A percentile compares a stretch with the other conserved stretches of the same genome.
phyloP scores from a whole-genome alignment of 2,888 invertebrate species.

The Nomada fucata region DNA sequence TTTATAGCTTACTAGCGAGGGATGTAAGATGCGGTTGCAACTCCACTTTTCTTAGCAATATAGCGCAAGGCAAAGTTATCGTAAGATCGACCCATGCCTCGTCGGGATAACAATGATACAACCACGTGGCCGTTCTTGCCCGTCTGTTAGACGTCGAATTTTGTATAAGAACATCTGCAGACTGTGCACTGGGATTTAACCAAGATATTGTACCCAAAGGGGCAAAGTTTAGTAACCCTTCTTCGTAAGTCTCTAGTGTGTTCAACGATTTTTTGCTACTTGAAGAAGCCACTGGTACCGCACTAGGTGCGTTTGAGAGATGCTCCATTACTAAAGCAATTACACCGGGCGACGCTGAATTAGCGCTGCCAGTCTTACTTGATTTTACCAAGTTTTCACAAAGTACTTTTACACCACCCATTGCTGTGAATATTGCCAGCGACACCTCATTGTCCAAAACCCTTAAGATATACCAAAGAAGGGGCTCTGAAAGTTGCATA shows the following conservation, averaged over 20 bases:
- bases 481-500: slow-evolving; percentile 91
- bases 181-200: slow-evolving; percentile 93
- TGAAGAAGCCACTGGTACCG: slow-evolving; percentile 80
- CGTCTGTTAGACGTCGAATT: slow-evolving; percentile 92
- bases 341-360: slow-evolving; percentile 85
- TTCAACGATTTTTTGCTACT: slow-evolving; percentile 82
- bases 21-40: slow-evolving; percentile 94
- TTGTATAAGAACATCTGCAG: slow-evolving; percentile 94
- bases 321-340: slow-evolving; percentile 88
- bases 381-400: slow-evolving; percentile 90
- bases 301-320: slow-evolving; percentile 85
- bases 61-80: slow-evolving; percentile 94
- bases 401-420: slow-evolving; percentile 91
- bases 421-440: slow-evolving; percentile 90
- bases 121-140: slow-evolving; percentile 96
- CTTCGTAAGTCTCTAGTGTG: slow-evolving; percentile 87
- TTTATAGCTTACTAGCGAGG: slow-evolving; percentile 87
- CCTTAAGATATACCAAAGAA: slow-evolving; percentile 93
- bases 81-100: slow-evolving; percentile 95
- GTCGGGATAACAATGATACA: slow-evolving; percentile 96
- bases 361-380: slow-evolving; percentile 83
- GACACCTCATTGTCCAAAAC: slow-evolving; percentile 92
- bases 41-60: slow-evolving; percentile 94
- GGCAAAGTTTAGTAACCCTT: slow-evolving; percentile 94
- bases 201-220: slow-evolving; percentile 93